Base-by-base conservation (phyloP, 2,888 invertebrate species). In the Phortica okadai region DNA sequence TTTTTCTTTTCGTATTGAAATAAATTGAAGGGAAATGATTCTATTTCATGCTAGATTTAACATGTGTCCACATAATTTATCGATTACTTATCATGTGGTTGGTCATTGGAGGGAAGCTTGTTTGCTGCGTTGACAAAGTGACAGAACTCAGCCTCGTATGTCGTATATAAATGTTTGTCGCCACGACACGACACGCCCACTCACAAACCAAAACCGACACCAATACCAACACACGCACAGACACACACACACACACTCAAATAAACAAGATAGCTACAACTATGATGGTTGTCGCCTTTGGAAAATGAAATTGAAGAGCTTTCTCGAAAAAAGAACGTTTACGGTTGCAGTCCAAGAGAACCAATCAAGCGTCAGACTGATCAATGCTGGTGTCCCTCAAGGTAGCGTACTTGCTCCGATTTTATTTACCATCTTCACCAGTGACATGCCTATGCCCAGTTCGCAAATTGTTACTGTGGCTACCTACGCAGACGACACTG, bases 41-140 rank as follows among this genome's bases (percentile, higher is more conserved):
- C 88, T 83, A 90, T 91, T 90, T 90, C 85, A 90, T 89, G 91
- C 84, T 88, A 90, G 88, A 90, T 91, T 90, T 86, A 91, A 89
- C 90, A 88, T 89, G 84, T 90, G 89, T 87, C 85, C 86, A 89
- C 87, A 89, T 89, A 89, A 90, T 89, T 89, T 90, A 90, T 90
- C 89, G 91, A 90, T 91, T 90, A 90, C 90, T 90, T 89, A 89
- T 89, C 85, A 88, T 90, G 86, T 85, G 86, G 86, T 87, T 80
- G 33, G 70, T 56, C 56, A 33, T n/a, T n/a, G 25, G 21, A 45
- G 44, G 44, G 10, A 45, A 67, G 81, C 70, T 56, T 74, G 79
- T 82, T 84, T 78, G 81, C 44, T 75, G 33, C 44, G 56, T 73
- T 14, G 80, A 85, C 84, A 81, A 85, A 85, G 80, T 81, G 82